Conservation (phyloP, 2,888 invertebrate species). For the Dascillus cervinus region DNA sequence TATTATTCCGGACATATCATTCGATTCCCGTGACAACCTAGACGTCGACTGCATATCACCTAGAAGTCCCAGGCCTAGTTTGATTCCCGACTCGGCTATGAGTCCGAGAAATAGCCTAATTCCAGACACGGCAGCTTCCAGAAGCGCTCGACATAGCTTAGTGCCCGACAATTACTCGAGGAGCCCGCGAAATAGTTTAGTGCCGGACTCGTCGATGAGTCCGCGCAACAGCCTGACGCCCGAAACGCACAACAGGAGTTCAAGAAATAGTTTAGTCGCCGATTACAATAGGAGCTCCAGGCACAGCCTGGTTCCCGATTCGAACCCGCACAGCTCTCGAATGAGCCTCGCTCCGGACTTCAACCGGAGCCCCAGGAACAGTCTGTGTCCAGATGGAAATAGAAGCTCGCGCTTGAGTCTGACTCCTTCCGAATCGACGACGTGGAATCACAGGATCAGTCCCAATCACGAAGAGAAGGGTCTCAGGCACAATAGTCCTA, state of each 20-base stretch:
- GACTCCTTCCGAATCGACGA: conserved; percentile 51
- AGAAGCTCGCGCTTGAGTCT: conserved; percentile 52
- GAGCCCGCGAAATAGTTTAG: conserved; percentile 53
- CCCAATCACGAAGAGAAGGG: conserved; percentile 43
- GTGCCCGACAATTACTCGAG: conserved; percentile 52
- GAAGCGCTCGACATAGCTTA: conserved; percentile 47
- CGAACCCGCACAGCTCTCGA: conserved; percentile 39
- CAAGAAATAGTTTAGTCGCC: conserved; percentile 42
- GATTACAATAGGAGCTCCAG: conserved; percentile 46
- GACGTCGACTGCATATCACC: conserved; percentile 43
- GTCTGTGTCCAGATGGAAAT: conserved; percentile 42
- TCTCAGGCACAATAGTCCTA: conserved; percentile 52
- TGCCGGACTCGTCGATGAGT: conserved; percentile 51
- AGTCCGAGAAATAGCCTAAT: conserved; percentile 57
- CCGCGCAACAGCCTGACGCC: conserved; percentile 54
- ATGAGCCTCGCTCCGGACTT: conserved; percentile 35
- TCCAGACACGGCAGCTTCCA: conserved; percentile 46
- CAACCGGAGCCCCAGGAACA: conserved; percentile 48
- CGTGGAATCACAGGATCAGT: conserved; percentile 49
- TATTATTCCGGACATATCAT: conserved; percentile 37
- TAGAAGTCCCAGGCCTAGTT: conserved; percentile 52
- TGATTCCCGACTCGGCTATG: conserved; percentile 47
- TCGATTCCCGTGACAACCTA: conserved; percentile 39
- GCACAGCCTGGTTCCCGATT: conserved; percentile 56
- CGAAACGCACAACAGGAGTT: conserved; percentile 47